These are phyloP conservation scores for Zosterops japonicus DNA, from an alignment of 2,113 vertebrate species.

Conservation along the genomic window DNA sequence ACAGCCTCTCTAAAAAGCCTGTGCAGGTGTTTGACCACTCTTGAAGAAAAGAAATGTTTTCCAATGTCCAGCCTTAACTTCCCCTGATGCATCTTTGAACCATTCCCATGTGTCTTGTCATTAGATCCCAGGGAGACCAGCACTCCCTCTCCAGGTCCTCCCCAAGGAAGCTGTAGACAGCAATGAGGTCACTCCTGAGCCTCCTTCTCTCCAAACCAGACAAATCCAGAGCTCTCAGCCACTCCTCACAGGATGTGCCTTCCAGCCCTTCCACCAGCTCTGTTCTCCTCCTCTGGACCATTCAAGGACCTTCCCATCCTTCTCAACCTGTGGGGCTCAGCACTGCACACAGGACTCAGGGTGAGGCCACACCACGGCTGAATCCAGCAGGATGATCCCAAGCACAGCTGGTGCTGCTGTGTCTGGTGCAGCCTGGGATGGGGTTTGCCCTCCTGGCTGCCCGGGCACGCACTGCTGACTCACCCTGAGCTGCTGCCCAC, in stretches of 20 bases:
- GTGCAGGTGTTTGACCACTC: not conserved
- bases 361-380: accelerated
- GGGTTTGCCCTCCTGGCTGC: not conserved
- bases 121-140: not conserved
- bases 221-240: not conserved
- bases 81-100: not conserved
- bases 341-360: not conserved
- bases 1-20: not conserved
- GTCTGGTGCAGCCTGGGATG: not conserved
- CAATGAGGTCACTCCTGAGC: not conserved
- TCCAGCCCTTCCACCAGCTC: not conserved
- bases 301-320: not conserved
- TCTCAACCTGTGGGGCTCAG: not conserved
- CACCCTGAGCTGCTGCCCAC: not conserved
- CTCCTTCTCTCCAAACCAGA: not conserved
- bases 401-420: not conserved
- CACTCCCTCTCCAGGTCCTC: accelerated
- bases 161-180: not conserved
- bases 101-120: accelerated
- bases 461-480: not conserved
- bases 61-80: not conserved
- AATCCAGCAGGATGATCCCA: not conserved
- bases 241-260: not conserved
- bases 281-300: not conserved
- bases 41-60: not conserved